Evolutionary conservation across 2,113 vertebrate genomes (phyloP).

Genomic region (Plestiodon gilberti): DNA sequence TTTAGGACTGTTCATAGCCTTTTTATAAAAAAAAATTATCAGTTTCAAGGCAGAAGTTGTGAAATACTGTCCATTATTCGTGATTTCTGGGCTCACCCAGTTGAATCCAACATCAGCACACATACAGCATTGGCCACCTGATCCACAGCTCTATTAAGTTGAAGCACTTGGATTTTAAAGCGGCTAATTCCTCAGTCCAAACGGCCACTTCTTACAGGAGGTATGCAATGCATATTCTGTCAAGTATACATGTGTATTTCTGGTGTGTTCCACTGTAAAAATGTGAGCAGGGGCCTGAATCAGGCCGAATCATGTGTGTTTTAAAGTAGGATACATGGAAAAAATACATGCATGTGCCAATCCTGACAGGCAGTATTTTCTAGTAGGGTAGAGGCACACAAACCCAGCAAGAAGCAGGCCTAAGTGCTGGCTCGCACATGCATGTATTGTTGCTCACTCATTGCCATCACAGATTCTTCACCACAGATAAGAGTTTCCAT

Average conservation of each 20-base stretch:
- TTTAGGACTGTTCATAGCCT: conserved; percentile 62
- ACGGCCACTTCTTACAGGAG: not conserved
- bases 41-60: conserved; percentile 70
- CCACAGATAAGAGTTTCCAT: not conserved
- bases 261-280: not conserved
- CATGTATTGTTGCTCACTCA: not conserved
- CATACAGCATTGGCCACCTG: not conserved
- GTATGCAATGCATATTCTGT: not conserved
- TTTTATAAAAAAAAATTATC: conserved; percentile 71
- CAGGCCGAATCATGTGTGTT: not conserved
- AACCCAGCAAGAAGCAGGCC: not conserved
- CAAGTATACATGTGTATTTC: not conserved
- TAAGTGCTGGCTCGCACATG: not conserved
- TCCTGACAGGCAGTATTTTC: not conserved
- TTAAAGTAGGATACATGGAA: not conserved
- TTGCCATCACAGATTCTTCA: not conserved
- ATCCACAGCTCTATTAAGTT: not conserved
- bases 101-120: conserved; percentile 37
- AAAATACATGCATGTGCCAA: not conserved
- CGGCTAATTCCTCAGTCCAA: not conserved
- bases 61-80: conserved; percentile 52
- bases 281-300: not conserved
- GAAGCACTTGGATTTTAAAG: not conserved
- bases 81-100: conserved; percentile 14
- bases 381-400: not conserved